phyloP scores from a whole-genome alignment of 1,140 invertebrate genomes.

The Onthophagus taurus region DNA sequence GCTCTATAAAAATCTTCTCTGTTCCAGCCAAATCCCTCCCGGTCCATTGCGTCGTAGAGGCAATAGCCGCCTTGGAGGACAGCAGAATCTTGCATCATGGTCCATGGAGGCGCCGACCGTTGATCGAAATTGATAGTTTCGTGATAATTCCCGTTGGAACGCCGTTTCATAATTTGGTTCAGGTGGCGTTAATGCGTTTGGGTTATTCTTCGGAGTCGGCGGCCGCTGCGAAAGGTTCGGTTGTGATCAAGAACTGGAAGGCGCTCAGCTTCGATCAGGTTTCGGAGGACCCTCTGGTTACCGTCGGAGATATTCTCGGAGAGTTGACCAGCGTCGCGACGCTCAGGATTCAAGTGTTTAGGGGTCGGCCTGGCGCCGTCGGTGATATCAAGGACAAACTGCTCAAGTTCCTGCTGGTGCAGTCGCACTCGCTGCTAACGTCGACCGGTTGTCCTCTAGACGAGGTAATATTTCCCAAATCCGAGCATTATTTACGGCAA shows the following conservation, averaged over 20 bases:
- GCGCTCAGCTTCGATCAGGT: slow-evolving; percentile 82
- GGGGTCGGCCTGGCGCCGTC: slow-evolving; percentile 63
- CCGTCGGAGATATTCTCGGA: slow-evolving; percentile 85
- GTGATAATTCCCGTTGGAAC: slow-evolving; percentile 87
- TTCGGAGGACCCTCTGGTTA: slow-evolving; percentile 72
- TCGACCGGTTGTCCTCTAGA: slow-evolving; percentile 86
- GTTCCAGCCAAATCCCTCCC: slow-evolving; percentile 79
- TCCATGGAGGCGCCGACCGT: slow-evolving; percentile 50
- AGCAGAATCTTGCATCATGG: slow-evolving; percentile 39
- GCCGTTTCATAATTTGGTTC: slow-evolving; percentile 73
- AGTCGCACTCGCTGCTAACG: slow-evolving; percentile 76
- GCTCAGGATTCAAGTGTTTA: slow-evolving; percentile 78
- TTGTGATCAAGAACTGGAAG: slow-evolving; percentile 91
- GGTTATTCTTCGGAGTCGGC: slow-evolving; percentile 69
- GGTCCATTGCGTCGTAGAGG: slow-evolving; percentile 84
- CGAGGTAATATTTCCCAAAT: slow-evolving; percentile 51
- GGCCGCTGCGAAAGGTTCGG: slow-evolving; percentile 70
- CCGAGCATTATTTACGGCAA: slow-evolving; percentile 4
- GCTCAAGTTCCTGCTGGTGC: slow-evolving; percentile 73
- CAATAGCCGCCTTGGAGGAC: slow-evolving; percentile 61
- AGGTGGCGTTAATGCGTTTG: slow-evolving; percentile 64
- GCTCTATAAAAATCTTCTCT: too few species aligned
- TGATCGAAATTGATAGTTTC: slow-evolving; percentile 82
- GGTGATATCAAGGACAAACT: slow-evolving; percentile 90
- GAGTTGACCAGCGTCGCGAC: slow-evolving; percentile 86